Percentiles rank a stretch among this genome's conserved stretches.
These are phyloP conservation scores for Xiphophorus hellerii DNA, from an alignment of 2,113 vertebrate species.

Conservation along the genomic window DNA sequence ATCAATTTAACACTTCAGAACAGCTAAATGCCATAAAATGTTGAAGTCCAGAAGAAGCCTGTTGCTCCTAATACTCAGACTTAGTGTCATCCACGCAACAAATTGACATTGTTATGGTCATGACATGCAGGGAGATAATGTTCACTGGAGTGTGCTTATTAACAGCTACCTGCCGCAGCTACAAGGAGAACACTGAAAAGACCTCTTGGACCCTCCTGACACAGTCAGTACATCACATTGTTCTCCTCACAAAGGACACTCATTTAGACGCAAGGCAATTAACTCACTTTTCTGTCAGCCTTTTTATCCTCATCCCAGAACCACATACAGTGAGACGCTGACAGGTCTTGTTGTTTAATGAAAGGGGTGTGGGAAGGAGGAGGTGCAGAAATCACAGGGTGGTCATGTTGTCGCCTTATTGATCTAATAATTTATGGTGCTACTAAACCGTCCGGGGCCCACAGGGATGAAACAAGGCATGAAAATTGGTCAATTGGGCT, in stretches of 20 bases:
- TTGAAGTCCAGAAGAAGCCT: background rate
- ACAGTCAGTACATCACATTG: slow-evolving; percentile 74
- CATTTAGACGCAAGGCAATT: slow-evolving; percentile 74
- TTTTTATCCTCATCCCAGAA: slow-evolving; percentile 45
- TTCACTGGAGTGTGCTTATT: slow-evolving; percentile 68
- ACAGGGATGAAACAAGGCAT: slow-evolving; percentile 67
- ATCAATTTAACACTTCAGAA: slow-evolving; percentile 10
- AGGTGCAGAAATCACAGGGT: slow-evolving; percentile 66
- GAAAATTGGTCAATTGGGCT: slow-evolving; percentile 64
- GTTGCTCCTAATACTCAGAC: background rate
- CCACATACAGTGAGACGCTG: slow-evolving; percentile 69
- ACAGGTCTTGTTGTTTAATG: slow-evolving; percentile 52
- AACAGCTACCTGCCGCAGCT: slow-evolving; percentile 70
- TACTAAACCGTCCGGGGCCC: slow-evolving; percentile 46
- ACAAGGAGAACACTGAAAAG: slow-evolving; percentile 62
- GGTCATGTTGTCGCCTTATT: slow-evolving; percentile 70
- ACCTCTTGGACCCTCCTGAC: slow-evolving; percentile 69
- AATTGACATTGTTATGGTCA: slow-evolving; percentile 60
- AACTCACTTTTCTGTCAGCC: slow-evolving; percentile 59
- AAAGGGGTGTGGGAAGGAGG: slow-evolving; percentile 46
- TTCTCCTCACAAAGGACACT: slow-evolving; percentile 75
- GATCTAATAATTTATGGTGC: slow-evolving; percentile 75
- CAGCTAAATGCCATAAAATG: too few relatives aligned
- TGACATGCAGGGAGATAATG: slow-evolving; percentile 64
- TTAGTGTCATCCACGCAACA: slow-evolving; percentile 49